Evolutionary conservation across 2,113 vertebrate species (phyloP).

Genomic region (Calcarius ornatus): DNA sequence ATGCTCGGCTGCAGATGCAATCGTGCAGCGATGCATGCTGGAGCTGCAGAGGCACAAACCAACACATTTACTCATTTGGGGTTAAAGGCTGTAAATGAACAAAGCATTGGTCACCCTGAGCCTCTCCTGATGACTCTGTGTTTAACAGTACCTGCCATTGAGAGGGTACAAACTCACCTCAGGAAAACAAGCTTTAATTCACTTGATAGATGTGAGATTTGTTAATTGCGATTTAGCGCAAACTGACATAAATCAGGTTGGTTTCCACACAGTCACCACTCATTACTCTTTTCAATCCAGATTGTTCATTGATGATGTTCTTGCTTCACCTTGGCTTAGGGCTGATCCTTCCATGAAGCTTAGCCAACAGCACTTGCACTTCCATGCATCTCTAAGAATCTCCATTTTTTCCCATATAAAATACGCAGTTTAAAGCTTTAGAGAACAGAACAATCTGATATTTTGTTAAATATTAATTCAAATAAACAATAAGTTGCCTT

Average conservation of each 20-base stretch:
- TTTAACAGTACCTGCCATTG: background rate
- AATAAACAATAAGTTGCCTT: background rate
- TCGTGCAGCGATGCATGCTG: background rate
- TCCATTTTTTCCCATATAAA: background rate
- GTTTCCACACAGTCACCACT: background rate
- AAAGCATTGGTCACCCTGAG: fast-evolving
- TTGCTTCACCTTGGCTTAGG: background rate
- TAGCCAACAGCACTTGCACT: background rate
- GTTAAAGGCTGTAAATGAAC: background rate
- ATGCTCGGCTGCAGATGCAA: fast-evolving
- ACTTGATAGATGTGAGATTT: background rate
- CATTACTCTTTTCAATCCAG: background rate
- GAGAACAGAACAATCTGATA: background rate
- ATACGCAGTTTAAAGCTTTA: background rate
- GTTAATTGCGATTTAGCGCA: background rate
- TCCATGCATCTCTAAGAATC: background rate
- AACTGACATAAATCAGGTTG: background rate
- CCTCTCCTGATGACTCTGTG: background rate
- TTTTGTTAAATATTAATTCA: background rate
- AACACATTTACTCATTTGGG: background rate
- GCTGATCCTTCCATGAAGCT: background rate
- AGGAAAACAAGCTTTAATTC: background rate
- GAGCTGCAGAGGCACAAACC: background rate
- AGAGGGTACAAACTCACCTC: background rate
- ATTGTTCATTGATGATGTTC: background rate